Percentiles rank a stretch among this genome's conserved stretches.
These are phyloP conservation scores for Cerceris ruficornis DNA, from an alignment of 2,888 invertebrate genomes.

Conservation along the genomic window DNA sequence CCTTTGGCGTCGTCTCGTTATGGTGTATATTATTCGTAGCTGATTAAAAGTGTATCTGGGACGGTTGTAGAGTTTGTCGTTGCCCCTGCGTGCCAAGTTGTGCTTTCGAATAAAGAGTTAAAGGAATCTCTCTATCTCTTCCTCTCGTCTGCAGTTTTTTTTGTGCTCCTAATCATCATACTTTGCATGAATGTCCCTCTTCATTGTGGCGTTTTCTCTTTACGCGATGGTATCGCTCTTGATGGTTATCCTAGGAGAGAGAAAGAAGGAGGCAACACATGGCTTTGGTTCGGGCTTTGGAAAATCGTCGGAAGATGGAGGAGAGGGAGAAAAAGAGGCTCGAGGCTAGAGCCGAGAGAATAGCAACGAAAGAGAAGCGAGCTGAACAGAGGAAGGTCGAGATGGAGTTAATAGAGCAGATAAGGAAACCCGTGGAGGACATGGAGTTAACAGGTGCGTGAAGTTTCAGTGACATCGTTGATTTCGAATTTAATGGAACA, in stretches of 20 bases:
- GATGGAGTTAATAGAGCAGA: slow-evolving; percentile 86
- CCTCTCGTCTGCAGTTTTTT: slow-evolving; percentile 2
- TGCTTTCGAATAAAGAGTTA: slow-evolving; percentile 43
- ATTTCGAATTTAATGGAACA: not conserved
- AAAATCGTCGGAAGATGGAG: slow-evolving; percentile 93
- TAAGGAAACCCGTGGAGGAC: slow-evolving; percentile 95
- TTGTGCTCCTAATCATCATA: slow-evolving; percentile 20
- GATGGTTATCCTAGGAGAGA: slow-evolving; percentile 86
- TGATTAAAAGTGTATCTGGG: slow-evolving; percentile 62
- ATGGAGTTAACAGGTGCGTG: slow-evolving; percentile 87
- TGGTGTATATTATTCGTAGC: slow-evolving; percentile 49
- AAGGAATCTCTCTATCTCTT: not conserved
- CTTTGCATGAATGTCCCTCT: slow-evolving; percentile 48
- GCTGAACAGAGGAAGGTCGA: slow-evolving; percentile 88
- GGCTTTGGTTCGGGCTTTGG: slow-evolving; percentile 92
- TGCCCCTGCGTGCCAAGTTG: slow-evolving; percentile 62
- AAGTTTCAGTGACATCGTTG: not conserved
- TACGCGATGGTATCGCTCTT: slow-evolving; percentile 33
- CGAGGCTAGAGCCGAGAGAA: slow-evolving; percentile 91
- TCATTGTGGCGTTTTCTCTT: not conserved
- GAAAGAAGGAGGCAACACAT: slow-evolving; percentile 96
- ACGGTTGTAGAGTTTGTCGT: slow-evolving; percentile 68
- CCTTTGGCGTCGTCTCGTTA: slow-evolving; percentile 39
- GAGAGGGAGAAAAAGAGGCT: slow-evolving; percentile 91
- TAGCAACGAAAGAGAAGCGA: slow-evolving; percentile 92